Percentiles rank a stretch among this genome's conserved stretches.
These are phyloP conservation scores for Dicranocentrus wangi DNA, from an alignment of 2,888 invertebrate species.

Conservation along the genomic window DNA sequence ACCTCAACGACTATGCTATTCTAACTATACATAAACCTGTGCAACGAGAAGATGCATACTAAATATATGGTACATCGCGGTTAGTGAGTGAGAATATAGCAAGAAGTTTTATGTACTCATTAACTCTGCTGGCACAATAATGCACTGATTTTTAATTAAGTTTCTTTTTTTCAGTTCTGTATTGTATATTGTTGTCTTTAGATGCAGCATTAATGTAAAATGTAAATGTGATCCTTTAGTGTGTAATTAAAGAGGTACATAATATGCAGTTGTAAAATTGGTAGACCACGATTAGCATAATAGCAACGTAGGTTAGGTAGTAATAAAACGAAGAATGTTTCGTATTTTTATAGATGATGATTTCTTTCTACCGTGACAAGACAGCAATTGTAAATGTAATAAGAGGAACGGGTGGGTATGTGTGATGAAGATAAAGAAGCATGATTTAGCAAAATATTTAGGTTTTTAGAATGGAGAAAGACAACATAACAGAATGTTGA, in stretches of 20 bases:
- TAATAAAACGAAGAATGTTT: no score
- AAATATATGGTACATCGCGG: no score
- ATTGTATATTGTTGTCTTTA: neutral
- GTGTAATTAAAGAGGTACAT: no score
- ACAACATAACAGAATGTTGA: no score
- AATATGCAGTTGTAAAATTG: no score
- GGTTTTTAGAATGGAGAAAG: no score
- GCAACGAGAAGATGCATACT: constrained; percentile 9
- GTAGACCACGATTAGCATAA: no score
- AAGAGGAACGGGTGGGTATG: constrained; percentile 1
- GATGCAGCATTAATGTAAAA: neutral
- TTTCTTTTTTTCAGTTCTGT: constrained; percentile 34
- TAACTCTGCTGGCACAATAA: constrained; percentile 49
- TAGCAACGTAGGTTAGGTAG: no score
- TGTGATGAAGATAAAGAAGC: neutral
- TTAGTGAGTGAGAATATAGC: neutral
- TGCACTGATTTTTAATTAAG: constrained; percentile 60
- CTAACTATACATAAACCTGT: neutral
- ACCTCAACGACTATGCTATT: neutral
- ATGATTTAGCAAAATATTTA: neutral
- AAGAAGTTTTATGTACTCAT: no score
- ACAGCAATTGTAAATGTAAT: no score
- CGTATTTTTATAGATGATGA: no score
- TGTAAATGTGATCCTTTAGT: neutral
- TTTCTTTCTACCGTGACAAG: constrained; percentile 1